Evolutionary conservation across 2,888 invertebrate species (phyloP), one percentile per base, ranked within the genome.

Genomic region (Lepas anatifera): DNA sequence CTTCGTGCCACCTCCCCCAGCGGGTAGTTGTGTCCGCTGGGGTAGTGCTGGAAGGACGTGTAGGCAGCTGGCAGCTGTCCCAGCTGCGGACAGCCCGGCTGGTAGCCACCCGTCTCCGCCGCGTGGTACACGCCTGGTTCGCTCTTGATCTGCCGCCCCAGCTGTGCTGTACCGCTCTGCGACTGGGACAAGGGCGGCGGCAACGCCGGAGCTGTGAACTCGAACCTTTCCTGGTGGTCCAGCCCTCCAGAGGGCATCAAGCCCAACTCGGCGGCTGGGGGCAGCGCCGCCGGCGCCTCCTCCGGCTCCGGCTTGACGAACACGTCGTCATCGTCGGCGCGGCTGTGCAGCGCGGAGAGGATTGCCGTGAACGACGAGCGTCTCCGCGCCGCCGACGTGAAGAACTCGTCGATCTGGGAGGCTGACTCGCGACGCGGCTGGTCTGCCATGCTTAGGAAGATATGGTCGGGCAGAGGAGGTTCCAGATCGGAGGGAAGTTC

Each of bases 361-460:
- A 66, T 66, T 13, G 41, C 39, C 25, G 66, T 66, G 66, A 66
- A 66, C 16, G 58, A 71, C 16, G 43, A 69, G 63, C 37, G 43
- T 41, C 68, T 58, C 71, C 32, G 76, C 70, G 77, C 77, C 39
- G 76, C 76, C 66, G 66, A 66, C 25, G 66, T 39, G 81, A 87
- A 87, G 79, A 87, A 87, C 76, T 87, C 87, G 79, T 87, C 87
- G 73, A 86, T 83, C 72, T 84, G 83, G 22, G 85, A 83, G 27
- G 85, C 85, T 75, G 86, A 84, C 78, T 86, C 84, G 74, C 86
- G 79, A 73, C 85, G 79, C 74, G 83, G 81, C 78, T 86, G 84
- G 41, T 70, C 71, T 1, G 71, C 25, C 58, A 29, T 32, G 37
- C 29, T 25, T 46, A 70, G 69, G 69, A 68, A 72, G 50, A 68